A percentile compares a stretch with the other conserved stretches of the same genome.
These are phyloP conservation scores for Bradysia coprophila DNA, from an alignment of 1,140 invertebrate species.

Conservation along the genomic window DNA sequence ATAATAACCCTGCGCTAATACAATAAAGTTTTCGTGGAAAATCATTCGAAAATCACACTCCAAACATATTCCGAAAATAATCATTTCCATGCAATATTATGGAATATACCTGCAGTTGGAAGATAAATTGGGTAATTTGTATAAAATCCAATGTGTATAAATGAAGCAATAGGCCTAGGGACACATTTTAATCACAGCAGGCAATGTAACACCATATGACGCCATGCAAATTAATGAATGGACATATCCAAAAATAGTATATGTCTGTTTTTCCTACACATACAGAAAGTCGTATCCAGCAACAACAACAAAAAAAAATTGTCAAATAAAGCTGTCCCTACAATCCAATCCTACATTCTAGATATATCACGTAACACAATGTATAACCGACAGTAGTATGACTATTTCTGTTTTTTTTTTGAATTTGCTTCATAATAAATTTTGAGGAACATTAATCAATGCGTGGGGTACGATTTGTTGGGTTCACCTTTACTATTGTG, in stretches of 20 bases:
- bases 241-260: neutral
- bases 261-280: too few relatives aligned
- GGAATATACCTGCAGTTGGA: too few relatives aligned
- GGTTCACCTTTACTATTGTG: neutral
- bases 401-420: neutral
- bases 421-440: neutral
- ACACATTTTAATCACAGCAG: neutral
- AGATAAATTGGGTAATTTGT: neutral
- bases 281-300: too few relatives aligned
- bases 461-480: too few relatives aligned
- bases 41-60: too few relatives aligned
- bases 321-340: neutral
- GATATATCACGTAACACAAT: too few relatives aligned
- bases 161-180: neutral
- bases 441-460: neutral
- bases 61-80: too few relatives aligned
- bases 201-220: neutral
- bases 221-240: neutral
- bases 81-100: too few relatives aligned
- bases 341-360: too few relatives aligned
- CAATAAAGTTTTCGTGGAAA: too few relatives aligned
- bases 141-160: neutral
- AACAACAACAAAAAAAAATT: neutral
- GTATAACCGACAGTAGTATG: too few relatives aligned
- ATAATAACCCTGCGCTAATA: too few relatives aligned